Percentiles rank a stretch among this genome's conserved stretches.
Conservation (phyloP, 2,888 invertebrate genomes). For the Poecilobothrus nobilitatus region DNA sequence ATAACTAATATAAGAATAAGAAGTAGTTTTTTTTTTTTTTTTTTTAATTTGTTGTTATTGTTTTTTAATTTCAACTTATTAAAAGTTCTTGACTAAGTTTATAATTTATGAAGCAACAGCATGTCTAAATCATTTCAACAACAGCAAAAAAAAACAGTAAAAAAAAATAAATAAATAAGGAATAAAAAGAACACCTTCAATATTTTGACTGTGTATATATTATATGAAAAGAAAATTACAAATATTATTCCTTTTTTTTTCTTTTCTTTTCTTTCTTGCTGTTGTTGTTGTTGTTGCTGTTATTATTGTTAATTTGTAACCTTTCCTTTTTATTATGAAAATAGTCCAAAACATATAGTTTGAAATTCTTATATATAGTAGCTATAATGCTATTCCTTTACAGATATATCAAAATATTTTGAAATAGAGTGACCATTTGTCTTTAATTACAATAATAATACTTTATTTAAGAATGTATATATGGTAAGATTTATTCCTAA, state of each 20-base stretch:
- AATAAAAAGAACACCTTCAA: neutral
- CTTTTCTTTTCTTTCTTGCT: no score
- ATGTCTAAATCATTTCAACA: conserved; percentile 1
- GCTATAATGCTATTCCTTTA: no score
- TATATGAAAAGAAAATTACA: neutral
- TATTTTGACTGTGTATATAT: conserved; percentile 1
- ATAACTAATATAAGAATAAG: neutral
- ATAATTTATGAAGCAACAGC: conserved; percentile 4
- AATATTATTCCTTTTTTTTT: neutral
- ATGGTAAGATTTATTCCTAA: no score
- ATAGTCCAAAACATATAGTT: no score
- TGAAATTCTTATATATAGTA: no score
- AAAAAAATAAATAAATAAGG: no score
- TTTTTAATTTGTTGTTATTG: neutral
- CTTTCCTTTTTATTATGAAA: no score
- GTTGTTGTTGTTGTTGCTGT: neutral
- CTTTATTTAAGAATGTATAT: no score
- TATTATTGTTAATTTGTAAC: neutral
- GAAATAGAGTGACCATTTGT: no score
- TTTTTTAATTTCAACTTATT: neutral
- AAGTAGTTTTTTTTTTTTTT: neutral
- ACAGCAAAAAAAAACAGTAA: neutral
- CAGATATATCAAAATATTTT: no score
- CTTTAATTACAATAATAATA: no score
- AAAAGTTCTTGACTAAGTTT: neutral